Percentiles rank a stretch among this genome's conserved stretches.
phyloP scores from a whole-genome alignment of 2,113 vertebrate species.

The Rhodinocichla rosea region DNA sequence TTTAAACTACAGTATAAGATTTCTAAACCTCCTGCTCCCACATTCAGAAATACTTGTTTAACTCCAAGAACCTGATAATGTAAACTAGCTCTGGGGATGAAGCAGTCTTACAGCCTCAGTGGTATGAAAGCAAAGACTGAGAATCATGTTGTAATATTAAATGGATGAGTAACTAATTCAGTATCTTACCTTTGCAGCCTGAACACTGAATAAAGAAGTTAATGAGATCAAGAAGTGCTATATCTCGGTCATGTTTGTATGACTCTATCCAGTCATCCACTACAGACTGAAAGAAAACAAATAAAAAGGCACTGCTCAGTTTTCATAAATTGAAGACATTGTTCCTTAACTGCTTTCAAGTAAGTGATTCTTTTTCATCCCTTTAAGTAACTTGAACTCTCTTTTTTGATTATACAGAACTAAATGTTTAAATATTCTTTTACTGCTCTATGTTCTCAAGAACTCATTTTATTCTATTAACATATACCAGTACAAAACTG shows the following conservation, averaged over 20 bases:
- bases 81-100: background rate
- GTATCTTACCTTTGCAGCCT: slow-evolving; percentile 93
- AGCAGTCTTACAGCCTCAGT: background rate
- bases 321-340: background rate
- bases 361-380: background rate
- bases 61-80: background rate
- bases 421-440: background rate
- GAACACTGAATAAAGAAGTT: slow-evolving; percentile 99
- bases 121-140: background rate
- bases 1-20: background rate
- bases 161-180: background rate
- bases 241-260: slow-evolving; percentile 96
- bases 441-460: background rate
- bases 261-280: slow-evolving; percentile 99
- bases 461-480: background rate
- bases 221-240: slow-evolving; percentile 96
- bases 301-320: background rate
- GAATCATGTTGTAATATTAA: background rate
- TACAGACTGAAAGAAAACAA: slow-evolving; percentile 83
- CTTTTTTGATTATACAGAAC: background rate
- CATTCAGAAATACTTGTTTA: background rate
- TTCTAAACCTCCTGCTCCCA: background rate
- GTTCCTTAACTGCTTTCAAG: background rate
- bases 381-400: background rate
- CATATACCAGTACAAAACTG: background rate